Evolutionary conservation across 2,113 vertebrate genomes (phyloP).

Genomic region (Trichomycterus rosablanca): DNA sequence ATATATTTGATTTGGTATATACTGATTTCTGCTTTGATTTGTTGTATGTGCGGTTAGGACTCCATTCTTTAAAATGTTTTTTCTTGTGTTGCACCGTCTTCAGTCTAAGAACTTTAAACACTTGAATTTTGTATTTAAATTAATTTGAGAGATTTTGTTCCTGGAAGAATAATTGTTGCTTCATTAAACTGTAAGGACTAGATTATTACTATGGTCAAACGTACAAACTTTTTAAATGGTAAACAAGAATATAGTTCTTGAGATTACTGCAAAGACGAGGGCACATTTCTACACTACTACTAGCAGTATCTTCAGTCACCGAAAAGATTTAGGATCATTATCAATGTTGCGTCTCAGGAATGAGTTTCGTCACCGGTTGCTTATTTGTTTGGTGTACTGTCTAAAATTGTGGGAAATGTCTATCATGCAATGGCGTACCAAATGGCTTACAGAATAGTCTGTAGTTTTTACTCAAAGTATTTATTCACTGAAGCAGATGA

Average conservation of each 20-base stretch:
- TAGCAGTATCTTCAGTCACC: background rate
- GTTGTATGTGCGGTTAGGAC: background rate
- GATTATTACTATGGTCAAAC: background rate
- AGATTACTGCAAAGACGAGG: background rate
- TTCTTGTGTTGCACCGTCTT: background rate
- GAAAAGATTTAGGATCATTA: background rate
- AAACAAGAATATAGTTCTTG: background rate
- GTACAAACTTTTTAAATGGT: background rate
- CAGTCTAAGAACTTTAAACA: conserved; percentile 2
- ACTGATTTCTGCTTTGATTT: background rate
- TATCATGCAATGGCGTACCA: conserved; percentile 1
- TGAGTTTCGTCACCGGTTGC: background rate
- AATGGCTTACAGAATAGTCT: background rate
- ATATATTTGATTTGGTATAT: background rate
- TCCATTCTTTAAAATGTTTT: background rate
- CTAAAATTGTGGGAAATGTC: background rate
- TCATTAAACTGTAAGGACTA: background rate
- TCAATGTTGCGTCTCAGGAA: conserved; percentile 28
- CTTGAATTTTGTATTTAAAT: conserved; percentile 4
- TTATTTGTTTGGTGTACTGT: conserved; percentile 3
- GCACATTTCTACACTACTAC: background rate
- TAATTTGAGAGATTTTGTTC: no score
- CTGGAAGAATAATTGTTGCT: background rate
- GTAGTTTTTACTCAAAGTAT: background rate
- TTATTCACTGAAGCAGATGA: conserved; percentile 13